These are phyloP conservation scores for Xylocampa areola DNA, from an alignment of 2,888 invertebrate species.

Conservation along the genomic window DNA sequence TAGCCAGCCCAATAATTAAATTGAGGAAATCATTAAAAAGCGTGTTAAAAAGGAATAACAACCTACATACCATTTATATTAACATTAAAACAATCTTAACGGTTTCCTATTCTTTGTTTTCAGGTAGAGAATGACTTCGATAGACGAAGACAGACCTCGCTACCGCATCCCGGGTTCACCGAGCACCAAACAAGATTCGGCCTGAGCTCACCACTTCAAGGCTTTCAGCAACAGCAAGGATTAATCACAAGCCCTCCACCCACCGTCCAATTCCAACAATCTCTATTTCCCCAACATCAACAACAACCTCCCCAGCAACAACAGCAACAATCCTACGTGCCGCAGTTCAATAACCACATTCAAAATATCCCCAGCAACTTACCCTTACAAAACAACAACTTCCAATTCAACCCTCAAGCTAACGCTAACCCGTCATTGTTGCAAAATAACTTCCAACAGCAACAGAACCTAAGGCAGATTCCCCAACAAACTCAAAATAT, in stretches of 20 bases:
- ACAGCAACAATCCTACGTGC: constrained; percentile 74
- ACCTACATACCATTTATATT: not conserved
- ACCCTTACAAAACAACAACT: constrained; percentile 70
- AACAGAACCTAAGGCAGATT: constrained; percentile 73
- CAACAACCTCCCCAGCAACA: constrained; percentile 60
- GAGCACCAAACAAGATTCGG: constrained; percentile 87
- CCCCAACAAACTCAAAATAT: constrained; percentile 74
- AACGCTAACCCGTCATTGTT: constrained; percentile 67
- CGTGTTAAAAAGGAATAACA: not conserved
- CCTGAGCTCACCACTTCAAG: constrained; percentile 81
- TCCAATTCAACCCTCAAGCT: constrained; percentile 74
- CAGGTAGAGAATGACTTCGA: constrained; percentile 88
- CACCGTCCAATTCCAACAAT: constrained; percentile 75
- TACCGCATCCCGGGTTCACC: constrained; percentile 81
- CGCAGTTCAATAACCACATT: constrained; percentile 79
- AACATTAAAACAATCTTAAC: constrained; percentile 1
- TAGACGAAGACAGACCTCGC: constrained; percentile 81
- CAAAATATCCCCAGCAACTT: constrained; percentile 72
- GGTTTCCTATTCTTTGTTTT: constrained; percentile 64
- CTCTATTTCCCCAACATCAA: constrained; percentile 63
- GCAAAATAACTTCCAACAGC: constrained; percentile 71
- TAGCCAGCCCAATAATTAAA: constrained; percentile 2
- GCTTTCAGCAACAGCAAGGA: constrained; percentile 75
- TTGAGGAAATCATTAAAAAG: constrained; percentile 15
- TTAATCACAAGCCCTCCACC: constrained; percentile 74